These are phyloP conservation scores for Cephalopachus bancanus DNA, from an alignment of 2,797 vertebrate species.

Conservation along the genomic window DNA sequence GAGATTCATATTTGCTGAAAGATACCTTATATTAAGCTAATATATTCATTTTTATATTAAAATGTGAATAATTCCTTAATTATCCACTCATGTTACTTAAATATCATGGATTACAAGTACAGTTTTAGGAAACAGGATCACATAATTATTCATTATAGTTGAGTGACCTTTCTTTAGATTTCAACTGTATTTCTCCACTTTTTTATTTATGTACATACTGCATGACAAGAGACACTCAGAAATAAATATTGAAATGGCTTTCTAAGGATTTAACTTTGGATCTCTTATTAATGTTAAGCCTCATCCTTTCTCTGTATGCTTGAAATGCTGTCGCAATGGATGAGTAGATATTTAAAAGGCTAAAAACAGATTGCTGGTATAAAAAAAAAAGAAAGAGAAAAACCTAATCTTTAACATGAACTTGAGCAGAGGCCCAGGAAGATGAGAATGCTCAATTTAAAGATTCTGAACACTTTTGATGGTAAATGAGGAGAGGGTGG, in stretches of 20 bases:
- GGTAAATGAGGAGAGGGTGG: neutral
- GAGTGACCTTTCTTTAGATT: neutral
- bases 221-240: neutral
- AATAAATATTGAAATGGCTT: slow-evolving; percentile 37
- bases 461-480: slow-evolving; percentile 32
- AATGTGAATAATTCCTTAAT: neutral
- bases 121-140: neutral
- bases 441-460: slow-evolving; percentile 42
- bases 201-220: neutral
- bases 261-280: slow-evolving; percentile 7
- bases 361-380: slow-evolving; percentile 56
- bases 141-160: neutral
- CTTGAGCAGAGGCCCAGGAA: neutral
- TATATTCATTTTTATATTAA: slow-evolving; percentile 36
- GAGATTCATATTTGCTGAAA: slow-evolving; percentile 15
- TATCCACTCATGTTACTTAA: neutral
- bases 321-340: slow-evolving; percentile 60
- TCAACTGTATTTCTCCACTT: neutral
- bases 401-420: slow-evolving; percentile 74
- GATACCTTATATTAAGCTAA: neutral
- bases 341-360: slow-evolving; percentile 58
- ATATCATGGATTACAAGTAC: neutral
- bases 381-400: neutral
- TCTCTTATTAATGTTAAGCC: slow-evolving; percentile 54
- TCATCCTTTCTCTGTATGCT: neutral